Percentiles rank a stretch among this genome's conserved stretches.
Evolutionary conservation across 2,113 vertebrate species (phyloP).

Genomic region (Tiliqua scincoides): DNA sequence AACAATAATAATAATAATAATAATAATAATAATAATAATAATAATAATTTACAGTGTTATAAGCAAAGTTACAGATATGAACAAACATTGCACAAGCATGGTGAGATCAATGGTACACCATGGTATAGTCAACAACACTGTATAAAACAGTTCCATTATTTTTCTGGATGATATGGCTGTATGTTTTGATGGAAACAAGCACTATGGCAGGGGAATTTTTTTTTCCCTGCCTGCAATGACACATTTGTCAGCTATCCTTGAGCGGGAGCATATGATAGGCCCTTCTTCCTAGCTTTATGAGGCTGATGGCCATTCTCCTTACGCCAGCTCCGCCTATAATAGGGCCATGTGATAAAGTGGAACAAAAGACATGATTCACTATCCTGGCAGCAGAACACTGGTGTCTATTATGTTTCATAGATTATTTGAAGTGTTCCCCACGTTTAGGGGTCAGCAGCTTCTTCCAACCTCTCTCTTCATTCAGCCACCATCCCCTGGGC

Average conservation of each 20-base stretch:
- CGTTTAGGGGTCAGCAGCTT: slow-evolving; percentile 63
- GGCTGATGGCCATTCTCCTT: slow-evolving; percentile 31
- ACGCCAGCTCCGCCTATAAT: neutral
- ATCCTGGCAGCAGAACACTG: slow-evolving; percentile 51
- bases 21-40: too few species aligned
- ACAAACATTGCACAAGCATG: slow-evolving; percentile 40
- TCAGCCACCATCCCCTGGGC: slow-evolving; percentile 49
- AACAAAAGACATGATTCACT: slow-evolving; percentile 68
- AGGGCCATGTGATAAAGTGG: slow-evolving; percentile 2
- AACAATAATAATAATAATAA: neutral
- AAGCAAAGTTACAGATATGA: neutral
- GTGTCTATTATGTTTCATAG: slow-evolving; percentile 60
- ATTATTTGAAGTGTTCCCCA: slow-evolving; percentile 61
- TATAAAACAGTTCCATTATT: neutral
- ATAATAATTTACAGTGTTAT: neutral
- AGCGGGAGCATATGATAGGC: slow-evolving; percentile 8
- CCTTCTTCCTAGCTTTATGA: neutral
- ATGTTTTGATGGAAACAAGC: slow-evolving; percentile 22
- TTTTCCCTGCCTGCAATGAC: neutral
- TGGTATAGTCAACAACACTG: neutral
- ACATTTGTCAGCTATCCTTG: neutral
- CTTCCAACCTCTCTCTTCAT: slow-evolving; percentile 37
- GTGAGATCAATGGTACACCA: neutral
- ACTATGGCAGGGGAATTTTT: neutral
- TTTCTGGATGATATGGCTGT: neutral